A percentile compares a stretch with the other conserved stretches of the same genome.
Evolutionary conservation across 2,888 invertebrate species (phyloP).

Genomic region (Cantharis nigra): DNA sequence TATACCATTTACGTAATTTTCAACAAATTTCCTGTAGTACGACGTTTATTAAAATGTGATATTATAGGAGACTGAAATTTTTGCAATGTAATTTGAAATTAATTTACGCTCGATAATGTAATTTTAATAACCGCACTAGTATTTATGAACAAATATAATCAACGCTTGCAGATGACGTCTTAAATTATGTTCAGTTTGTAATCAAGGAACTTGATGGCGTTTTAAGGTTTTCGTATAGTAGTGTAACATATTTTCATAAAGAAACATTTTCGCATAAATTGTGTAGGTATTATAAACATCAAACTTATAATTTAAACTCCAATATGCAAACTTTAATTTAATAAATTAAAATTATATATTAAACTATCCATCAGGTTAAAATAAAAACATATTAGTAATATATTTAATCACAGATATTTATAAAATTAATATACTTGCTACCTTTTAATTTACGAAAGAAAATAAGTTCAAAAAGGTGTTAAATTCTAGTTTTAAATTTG

Average conservation of each 20-base stretch:
- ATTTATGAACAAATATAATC: slow-evolving; percentile 26
- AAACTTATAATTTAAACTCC: not conserved
- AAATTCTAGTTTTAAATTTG: not conserved
- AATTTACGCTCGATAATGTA: slow-evolving; percentile 24
- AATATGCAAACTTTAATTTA: not conserved
- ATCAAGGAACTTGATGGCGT: slow-evolving; percentile 10
- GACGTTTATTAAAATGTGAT: not conserved
- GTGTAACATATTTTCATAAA: not conserved
- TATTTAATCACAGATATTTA: not conserved
- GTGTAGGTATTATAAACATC: not conserved
- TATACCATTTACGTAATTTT: slow-evolving; percentile 20
- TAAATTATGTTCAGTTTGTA: slow-evolving; percentile 20
- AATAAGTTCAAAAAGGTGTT: too few relatives aligned
- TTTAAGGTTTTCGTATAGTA: slow-evolving; percentile 15
- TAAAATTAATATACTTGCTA: too few relatives aligned
- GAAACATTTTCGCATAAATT: not conserved
- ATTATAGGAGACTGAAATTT: slow-evolving; percentile 2
- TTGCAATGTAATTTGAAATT: slow-evolving; percentile 19
- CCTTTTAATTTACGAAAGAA: too few relatives aligned
- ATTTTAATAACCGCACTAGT: slow-evolving; percentile 25
- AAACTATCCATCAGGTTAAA: not conserved
- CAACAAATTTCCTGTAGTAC: slow-evolving; percentile 5
- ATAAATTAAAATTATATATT: not conserved
- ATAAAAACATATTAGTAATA: not conserved
- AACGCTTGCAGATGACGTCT: slow-evolving; percentile 29